phyloP scores from a whole-genome alignment of 2,797 vertebrate genomes.

The Perodicticus potto region DNA sequence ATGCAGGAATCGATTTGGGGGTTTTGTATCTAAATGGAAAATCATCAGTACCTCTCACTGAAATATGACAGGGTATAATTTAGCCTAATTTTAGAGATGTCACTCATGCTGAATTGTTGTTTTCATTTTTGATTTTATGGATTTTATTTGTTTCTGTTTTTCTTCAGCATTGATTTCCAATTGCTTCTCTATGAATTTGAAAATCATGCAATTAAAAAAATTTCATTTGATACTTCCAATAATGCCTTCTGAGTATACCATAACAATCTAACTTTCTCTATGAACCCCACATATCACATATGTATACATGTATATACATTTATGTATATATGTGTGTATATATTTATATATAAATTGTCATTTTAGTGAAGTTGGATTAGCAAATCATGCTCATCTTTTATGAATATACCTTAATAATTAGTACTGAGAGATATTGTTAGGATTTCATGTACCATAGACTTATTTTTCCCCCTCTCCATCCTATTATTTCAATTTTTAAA shows the following conservation, averaged over 20 bases:
- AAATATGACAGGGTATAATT: neutral
- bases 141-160: neutral
- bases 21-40: neutral
- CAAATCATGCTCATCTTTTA: neutral
- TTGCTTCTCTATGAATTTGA: neutral
- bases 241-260: neutral
- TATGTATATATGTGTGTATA: too few relatives aligned
- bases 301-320: too few relatives aligned
- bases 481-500: neutral
- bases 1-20: neutral
- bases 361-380: neutral
- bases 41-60: neutral
- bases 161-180: neutral
- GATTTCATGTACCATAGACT: neutral
- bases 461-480: fast-evolving
- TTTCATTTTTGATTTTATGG: neutral
- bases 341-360: neutral
- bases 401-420: neutral
- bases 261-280: neutral
- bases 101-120: neutral
- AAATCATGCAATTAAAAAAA: constrained; percentile 11
- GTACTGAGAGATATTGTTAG: neutral
- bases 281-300: neutral
- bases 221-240: neutral
- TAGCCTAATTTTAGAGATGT: neutral